phyloP scores from a whole-genome alignment of 2,888 invertebrate species.

The Pogonocherus hispidulus region DNA sequence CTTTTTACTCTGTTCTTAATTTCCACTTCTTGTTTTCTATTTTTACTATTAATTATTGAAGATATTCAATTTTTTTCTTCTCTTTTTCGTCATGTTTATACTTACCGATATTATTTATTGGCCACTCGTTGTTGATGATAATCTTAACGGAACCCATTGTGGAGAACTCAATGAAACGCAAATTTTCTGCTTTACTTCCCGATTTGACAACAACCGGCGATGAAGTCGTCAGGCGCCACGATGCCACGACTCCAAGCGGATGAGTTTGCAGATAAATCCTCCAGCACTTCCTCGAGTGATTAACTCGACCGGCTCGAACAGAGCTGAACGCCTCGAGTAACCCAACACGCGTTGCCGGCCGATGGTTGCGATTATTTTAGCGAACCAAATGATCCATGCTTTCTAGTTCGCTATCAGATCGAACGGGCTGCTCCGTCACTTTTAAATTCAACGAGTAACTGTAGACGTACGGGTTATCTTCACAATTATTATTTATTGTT shows the following conservation, averaged over 20 bases:
- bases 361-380: slow-evolving; percentile 48
- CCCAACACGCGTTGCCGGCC: slow-evolving; percentile 43
- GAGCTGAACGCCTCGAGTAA: slow-evolving; percentile 45
- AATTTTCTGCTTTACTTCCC: too few species aligned
- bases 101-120: too few species aligned
- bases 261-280: slow-evolving; percentile 41
- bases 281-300: slow-evolving; percentile 46
- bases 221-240: slow-evolving; percentile 36
- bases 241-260: slow-evolving; percentile 37
- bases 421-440: slow-evolving; percentile 21
- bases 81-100: too few species aligned
- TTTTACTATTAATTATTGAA: too few species aligned
- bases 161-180: too few species aligned
- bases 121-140: too few species aligned
- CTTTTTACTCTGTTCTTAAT: too few species aligned
- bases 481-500: slow-evolving; percentile 34
- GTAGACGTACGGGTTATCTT: slow-evolving; percentile 33
- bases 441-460: slow-evolving; percentile 37
- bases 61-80: too few species aligned
- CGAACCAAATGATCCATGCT: slow-evolving; percentile 48
- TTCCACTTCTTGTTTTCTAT: too few species aligned
- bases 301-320: slow-evolving; percentile 30
- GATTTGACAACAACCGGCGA: too few species aligned
- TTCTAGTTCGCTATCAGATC: slow-evolving; percentile 29
- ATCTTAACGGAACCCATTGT: too few species aligned